Percentiles rank a stretch among this genome's conserved stretches.
Conservation (phyloP, 1,140 invertebrate genomes). For the Zaprionus taronus region DNA sequence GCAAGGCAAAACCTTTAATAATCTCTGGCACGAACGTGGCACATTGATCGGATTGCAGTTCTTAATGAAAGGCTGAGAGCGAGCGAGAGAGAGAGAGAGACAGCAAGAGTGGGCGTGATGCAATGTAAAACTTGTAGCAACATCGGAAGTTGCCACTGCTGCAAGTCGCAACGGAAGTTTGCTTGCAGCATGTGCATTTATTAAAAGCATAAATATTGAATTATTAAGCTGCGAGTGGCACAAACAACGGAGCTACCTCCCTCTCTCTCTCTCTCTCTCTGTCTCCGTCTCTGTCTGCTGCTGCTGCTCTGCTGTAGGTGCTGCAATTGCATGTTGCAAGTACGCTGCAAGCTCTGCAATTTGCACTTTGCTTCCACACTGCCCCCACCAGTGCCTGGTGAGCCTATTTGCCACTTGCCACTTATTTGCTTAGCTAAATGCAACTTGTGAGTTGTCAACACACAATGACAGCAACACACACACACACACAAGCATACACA, state of each 20-base stretch:
- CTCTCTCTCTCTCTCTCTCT: neutral
- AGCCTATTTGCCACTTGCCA: slow-evolving; percentile 27
- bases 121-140: slow-evolving; percentile 41
- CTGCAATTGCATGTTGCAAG: slow-evolving; percentile 20
- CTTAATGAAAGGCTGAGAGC: neutral
- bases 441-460: slow-evolving; percentile 79
- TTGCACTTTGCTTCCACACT: slow-evolving; percentile 42
- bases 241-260: slow-evolving; percentile 59
- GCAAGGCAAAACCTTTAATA: slow-evolving; percentile 24
- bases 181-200: slow-evolving; percentile 78
- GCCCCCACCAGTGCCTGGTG: neutral
- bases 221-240: slow-evolving; percentile 81
- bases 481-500: too few relatives aligned
- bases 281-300: neutral
- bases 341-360: slow-evolving; percentile 47
- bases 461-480: slow-evolving; percentile 51
- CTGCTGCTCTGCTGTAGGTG: neutral
- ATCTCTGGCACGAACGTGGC: slow-evolving; percentile 7
- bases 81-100: neutral
- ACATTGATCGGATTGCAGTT: slow-evolving; percentile 2
- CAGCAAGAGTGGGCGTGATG: slow-evolving; percentile 1
- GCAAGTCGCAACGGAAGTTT: slow-evolving; percentile 68
- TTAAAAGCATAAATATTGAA: slow-evolving; percentile 83
- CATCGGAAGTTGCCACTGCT: slow-evolving; percentile 41
- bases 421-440: slow-evolving; percentile 81